Conservation (phyloP, 2,888 invertebrate species). For the Apotomis betuletana region DNA sequence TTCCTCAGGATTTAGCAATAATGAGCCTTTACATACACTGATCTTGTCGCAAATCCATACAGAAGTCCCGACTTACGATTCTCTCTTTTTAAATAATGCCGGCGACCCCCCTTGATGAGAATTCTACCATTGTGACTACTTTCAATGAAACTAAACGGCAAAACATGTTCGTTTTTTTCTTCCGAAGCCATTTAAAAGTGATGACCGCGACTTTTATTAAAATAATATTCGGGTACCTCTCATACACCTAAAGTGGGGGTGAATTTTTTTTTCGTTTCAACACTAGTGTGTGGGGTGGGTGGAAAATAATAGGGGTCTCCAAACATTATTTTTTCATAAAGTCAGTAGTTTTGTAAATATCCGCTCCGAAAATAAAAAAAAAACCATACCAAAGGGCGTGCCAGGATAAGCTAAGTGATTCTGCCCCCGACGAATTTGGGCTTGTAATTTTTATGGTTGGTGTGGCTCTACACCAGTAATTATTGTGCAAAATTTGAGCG, state of each 20-base stretch:
- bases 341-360: too few relatives aligned
- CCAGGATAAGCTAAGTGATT: neutral
- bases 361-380: too few relatives aligned
- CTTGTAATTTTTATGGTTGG: slow-evolving; percentile 14
- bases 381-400: neutral
- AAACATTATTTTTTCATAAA: too few relatives aligned
- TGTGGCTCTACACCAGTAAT: slow-evolving; percentile 6
- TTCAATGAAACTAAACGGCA: neutral
- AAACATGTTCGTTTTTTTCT: too few relatives aligned
- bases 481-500: slow-evolving; percentile 11
- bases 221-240: too few relatives aligned
- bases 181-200: too few relatives aligned
- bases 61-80: neutral
- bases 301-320: too few relatives aligned
- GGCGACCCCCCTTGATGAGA: neutral
- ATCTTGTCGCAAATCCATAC: slow-evolving; percentile 7
- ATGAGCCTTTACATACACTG: slow-evolving; percentile 6
- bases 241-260: too few relatives aligned
- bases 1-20: neutral
- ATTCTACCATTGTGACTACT: neutral
- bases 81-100: slow-evolving; percentile 3
- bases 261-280: too few relatives aligned
- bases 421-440: neutral
- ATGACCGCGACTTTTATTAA: too few relatives aligned
- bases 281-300: too few relatives aligned